phyloP scores from a whole-genome alignment of 2,888 invertebrate genomes.

The Synergus itoensis region DNA sequence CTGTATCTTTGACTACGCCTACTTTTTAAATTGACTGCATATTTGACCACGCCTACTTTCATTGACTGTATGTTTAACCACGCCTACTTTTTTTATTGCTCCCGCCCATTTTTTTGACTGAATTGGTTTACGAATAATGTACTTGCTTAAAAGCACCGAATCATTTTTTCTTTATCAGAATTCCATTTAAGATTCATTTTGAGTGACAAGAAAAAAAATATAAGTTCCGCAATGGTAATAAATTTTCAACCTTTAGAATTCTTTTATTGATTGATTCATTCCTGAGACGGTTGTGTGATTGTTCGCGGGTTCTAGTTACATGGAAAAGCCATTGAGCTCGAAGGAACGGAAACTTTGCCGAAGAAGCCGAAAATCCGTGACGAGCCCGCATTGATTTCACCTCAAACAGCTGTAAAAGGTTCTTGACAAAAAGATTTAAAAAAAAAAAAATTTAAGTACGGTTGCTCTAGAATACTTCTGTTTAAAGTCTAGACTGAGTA shows the following conservation, averaged over 20 bases:
- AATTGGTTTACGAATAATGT: no score
- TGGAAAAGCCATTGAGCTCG: constrained; percentile 73
- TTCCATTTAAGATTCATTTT: no score
- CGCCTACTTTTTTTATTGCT: no score
- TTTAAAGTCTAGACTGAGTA: background rate
- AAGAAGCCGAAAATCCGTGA: constrained; percentile 54
- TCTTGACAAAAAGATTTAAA: background rate
- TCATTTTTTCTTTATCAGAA: no score
- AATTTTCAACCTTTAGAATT: background rate
- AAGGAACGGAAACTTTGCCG: constrained; percentile 58
- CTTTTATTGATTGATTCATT: constrained; percentile 29
- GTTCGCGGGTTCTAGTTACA: constrained; percentile 63
- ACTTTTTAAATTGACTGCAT: no score
- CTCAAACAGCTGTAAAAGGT: constrained; percentile 55
- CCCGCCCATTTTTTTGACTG: no score
- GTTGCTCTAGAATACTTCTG: background rate
- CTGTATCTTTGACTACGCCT: no score
- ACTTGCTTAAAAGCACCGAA: no score
- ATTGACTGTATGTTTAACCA: no score
- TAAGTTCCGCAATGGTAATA: background rate
- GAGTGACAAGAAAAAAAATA: background rate
- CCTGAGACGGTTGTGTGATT: background rate
- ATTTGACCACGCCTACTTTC: no score
- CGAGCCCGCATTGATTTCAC: constrained; percentile 55
- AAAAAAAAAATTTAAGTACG: background rate